Evolutionary conservation across 1,140 invertebrate genomes (phyloP).

Genomic region (Nephila pilipes): DNA sequence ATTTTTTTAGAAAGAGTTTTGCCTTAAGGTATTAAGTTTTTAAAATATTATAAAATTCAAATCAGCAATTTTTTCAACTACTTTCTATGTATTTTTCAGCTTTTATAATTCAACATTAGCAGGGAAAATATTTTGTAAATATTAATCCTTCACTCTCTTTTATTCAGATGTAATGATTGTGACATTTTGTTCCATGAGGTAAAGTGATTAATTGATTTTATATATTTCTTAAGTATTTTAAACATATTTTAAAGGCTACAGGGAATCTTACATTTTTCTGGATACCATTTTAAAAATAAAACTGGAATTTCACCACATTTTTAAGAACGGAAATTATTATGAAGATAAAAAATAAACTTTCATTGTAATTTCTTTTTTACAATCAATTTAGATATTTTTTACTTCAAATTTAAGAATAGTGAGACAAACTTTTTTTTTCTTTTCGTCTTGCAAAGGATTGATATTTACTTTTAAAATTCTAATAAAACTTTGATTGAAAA

Average conservation of each 20-base stretch:
- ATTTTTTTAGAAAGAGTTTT: not conserved
- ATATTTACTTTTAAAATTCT: not conserved
- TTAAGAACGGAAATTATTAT: no score
- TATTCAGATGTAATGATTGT: not conserved
- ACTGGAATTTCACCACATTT: no score
- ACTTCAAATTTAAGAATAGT: no score
- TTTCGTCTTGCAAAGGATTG: not conserved
- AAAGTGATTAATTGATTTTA: no score
- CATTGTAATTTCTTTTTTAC: no score
- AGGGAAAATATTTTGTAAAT: not conserved
- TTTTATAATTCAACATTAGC: not conserved
- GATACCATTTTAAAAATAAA: no score
- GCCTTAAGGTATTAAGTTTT: not conserved
- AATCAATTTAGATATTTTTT: no score
- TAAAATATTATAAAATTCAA: not conserved
- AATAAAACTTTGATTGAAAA: not conserved
- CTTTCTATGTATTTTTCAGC: not conserved
- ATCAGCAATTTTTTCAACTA: not conserved
- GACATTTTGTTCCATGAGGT: no score
- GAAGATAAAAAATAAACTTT: no score
- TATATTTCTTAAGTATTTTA: no score
- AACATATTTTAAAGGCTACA: no score
- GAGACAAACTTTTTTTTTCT: not conserved
- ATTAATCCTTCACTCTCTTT: not conserved
- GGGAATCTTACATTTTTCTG: no score